phyloP scores from a whole-genome alignment of 2,113 vertebrate genomes.

The Microcebus ravelobensis region DNA sequence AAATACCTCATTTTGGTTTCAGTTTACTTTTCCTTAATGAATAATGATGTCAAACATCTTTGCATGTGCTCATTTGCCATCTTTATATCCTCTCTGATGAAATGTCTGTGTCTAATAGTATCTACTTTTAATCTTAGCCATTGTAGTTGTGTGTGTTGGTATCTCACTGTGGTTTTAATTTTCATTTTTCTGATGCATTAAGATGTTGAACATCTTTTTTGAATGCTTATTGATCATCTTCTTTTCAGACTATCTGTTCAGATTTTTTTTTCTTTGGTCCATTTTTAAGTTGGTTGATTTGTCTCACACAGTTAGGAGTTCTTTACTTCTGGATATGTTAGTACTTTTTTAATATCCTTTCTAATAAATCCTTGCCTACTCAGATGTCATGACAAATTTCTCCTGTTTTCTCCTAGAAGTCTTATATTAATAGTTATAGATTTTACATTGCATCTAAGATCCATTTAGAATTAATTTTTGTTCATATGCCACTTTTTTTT shows the following conservation, averaged over 20 bases:
- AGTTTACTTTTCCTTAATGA: background rate
- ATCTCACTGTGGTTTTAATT: background rate
- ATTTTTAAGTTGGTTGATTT: background rate
- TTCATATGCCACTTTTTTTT: background rate
- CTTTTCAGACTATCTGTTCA: background rate
- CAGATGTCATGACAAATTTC: background rate
- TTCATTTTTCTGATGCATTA: background rate
- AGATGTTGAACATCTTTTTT: background rate
- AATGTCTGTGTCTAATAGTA: background rate
- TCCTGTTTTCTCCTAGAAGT: background rate
- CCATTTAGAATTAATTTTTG: background rate
- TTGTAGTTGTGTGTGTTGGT: background rate
- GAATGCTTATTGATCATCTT: background rate
- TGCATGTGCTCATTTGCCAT: background rate
- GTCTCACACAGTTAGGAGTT: background rate
- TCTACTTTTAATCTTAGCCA: background rate
- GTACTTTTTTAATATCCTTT: background rate
- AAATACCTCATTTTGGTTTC: background rate
- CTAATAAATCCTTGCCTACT: background rate
- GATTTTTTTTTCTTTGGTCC: background rate
- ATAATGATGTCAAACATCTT: background rate
- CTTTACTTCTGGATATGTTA: background rate
- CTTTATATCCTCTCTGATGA: background rate
- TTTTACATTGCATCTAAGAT: background rate
- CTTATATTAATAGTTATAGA: background rate